These are phyloP conservation scores for Hydraecia micacea DNA, from an alignment of 2,888 invertebrate genomes.

Conservation along the genomic window DNA sequence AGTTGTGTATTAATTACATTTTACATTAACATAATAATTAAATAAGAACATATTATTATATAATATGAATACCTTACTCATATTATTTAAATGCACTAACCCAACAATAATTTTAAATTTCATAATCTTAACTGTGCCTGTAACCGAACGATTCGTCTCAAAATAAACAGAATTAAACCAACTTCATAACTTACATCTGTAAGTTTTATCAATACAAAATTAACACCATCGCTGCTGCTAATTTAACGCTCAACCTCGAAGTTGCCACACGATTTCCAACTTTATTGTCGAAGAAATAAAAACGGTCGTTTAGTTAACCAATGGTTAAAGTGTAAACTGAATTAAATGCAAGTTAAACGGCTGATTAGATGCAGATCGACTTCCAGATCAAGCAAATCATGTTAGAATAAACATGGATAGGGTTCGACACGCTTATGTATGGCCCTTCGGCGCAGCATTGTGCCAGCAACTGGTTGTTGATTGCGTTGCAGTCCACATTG, in stretches of 20 bases:
- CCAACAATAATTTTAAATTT: slow-evolving; percentile 38
- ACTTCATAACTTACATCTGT: slow-evolving; percentile 58
- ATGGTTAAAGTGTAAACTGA: slow-evolving; percentile 46
- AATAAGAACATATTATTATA: neutral
- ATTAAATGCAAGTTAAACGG: slow-evolving; percentile 66
- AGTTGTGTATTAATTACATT: neutral
- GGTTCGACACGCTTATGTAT: slow-evolving; percentile 65
- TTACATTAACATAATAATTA: neutral
- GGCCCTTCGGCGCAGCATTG: slow-evolving; percentile 38
- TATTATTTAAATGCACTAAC: neutral
- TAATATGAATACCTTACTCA: no score
- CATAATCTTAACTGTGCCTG: slow-evolving; percentile 15
- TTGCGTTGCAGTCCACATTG: slow-evolving; percentile 55
- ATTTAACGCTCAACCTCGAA: slow-evolving; percentile 31
- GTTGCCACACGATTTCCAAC: slow-evolving; percentile 10
- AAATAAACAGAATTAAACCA: slow-evolving; percentile 53
- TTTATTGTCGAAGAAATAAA: slow-evolving; percentile 14
- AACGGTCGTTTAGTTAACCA: neutral
- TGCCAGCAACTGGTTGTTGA: slow-evolving; percentile 56
- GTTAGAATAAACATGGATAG: slow-evolving; percentile 71
- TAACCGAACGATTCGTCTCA: slow-evolving; percentile 57
- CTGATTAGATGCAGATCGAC: slow-evolving; percentile 71
- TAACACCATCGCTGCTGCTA: slow-evolving; percentile 56
- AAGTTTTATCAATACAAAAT: slow-evolving; percentile 64
- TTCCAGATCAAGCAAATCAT: slow-evolving; percentile 74